Evolutionary conservation across 2,888 invertebrate species (phyloP), one percentile per base, ranked within the genome.

Genomic region (Euspilapteryx auroguttella): DNA sequence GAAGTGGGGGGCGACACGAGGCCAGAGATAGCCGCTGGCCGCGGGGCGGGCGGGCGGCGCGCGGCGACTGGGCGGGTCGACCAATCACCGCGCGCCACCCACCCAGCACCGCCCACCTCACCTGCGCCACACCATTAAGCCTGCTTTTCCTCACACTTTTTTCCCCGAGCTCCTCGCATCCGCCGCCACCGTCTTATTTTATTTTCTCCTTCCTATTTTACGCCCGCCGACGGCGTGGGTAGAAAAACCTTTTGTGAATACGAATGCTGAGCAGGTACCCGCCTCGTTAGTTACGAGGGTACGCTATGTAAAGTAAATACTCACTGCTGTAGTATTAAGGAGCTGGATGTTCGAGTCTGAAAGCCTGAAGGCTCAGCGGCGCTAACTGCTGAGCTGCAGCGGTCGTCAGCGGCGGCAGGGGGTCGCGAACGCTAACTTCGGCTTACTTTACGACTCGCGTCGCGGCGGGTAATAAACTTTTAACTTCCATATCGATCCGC

Each of bases 181-280:
- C 69, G 69, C 59, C 68, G 56, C 47, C 54, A 61, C 30, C 71
- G 66, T 75, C 73, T 75, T 65, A 73, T 69, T 73, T 73, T 71
- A 73, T 75, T 75, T 73, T 69, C 66, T 73, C 69, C 69, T 71
- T 68, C 69, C 73, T 71, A 64, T 66, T 71, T 68, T 48, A 66
- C 69, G 68, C 71, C 71, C 68, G 69, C 49, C 51, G 49, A 49
- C 50, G 47, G 47, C 49, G 64, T 65, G 69, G 71, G 71, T 69
- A 69, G 63, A 62, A 63, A 63, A 65, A 69, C 68, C 73, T 68
- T 64, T 71, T 68, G 62, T 69, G 71, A 71, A 71, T 73, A 68
- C 69, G 63, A 71, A 75, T 71, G 62, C 66, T 54, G 66, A 62
- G 57, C 68, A 69, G 68, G 69, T 69, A 71, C 47, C 64, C 55